A percentile compares a stretch with the other conserved stretches of the same genome.
These are phyloP conservation scores for Ophion ventricosus DNA, from an alignment of 2,888 invertebrate species.

Conservation along the genomic window DNA sequence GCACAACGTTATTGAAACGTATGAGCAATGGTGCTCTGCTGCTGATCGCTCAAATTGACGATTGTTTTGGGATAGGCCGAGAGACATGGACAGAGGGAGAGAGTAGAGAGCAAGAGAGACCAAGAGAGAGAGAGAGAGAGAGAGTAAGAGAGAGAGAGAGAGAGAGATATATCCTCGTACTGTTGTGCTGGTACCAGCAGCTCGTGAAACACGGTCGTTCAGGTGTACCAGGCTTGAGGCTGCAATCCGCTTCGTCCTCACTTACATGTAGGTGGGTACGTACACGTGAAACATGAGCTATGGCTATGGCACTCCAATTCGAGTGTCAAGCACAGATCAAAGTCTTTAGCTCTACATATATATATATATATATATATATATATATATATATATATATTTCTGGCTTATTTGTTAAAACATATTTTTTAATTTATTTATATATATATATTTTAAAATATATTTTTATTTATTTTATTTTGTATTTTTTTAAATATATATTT, in stretches of 20 bases:
- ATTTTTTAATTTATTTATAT: too few relatives aligned
- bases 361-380: too few relatives aligned
- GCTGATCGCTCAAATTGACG: constrained; percentile 54
- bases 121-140: too few relatives aligned
- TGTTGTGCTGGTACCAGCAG: constrained; percentile 21
- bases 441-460: too few relatives aligned
- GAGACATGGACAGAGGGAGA: not conserved
- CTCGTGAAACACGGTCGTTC: constrained; percentile 37
- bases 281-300: too few relatives aligned
- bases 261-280: not conserved
- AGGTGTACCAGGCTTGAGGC: constrained; percentile 35
- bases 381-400: too few relatives aligned
- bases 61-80: not conserved
- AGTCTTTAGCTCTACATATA: too few relatives aligned
- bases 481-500: too few relatives aligned
- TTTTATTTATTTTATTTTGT: too few relatives aligned
- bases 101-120: constrained; percentile 2
- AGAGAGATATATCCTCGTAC: constrained; percentile 3
- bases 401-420: too few relatives aligned
- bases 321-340: too few relatives aligned
- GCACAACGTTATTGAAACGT: constrained; percentile 38
- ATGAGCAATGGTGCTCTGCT: constrained; percentile 48
- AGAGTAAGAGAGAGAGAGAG: not conserved
- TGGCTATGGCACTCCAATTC: too few relatives aligned
- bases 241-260: not conserved